phyloP scores from a whole-genome alignment of 1,140 invertebrate genomes.

The Wiebesia pumilae region DNA sequence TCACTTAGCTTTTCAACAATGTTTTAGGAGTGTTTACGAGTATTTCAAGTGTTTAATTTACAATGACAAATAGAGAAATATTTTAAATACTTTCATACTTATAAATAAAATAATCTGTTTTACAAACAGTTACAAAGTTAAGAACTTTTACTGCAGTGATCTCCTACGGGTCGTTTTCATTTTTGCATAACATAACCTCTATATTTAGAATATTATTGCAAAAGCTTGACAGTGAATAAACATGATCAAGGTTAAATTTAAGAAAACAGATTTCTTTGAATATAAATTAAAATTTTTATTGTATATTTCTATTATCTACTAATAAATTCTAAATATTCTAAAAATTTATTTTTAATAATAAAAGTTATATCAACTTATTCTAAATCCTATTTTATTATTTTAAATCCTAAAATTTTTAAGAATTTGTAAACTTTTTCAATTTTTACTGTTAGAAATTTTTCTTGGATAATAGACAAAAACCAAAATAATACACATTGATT shows the following conservation, averaged over 20 bases:
- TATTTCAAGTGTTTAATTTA: conserved; percentile 12
- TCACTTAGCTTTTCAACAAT: background rate
- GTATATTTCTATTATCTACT: background rate
- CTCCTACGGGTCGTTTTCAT: conserved; percentile 27
- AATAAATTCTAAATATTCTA: background rate
- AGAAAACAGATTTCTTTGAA: background rate
- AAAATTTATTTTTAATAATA: background rate
- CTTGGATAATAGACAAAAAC: too few species aligned
- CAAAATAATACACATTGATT: too few species aligned
- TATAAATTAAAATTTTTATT: background rate
- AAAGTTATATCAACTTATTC: too few species aligned
- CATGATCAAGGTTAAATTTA: conserved; percentile 28
- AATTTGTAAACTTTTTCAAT: too few species aligned
- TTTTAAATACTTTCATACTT: conserved; percentile 42
- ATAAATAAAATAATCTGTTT: background rate
- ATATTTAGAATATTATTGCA: conserved; percentile 35
- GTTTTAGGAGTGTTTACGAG: background rate
- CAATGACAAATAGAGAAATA: conserved; percentile 22
- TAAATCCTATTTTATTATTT: too few species aligned
- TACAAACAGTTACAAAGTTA: background rate
- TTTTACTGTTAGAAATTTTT: too few species aligned
- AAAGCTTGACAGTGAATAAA: conserved; percentile 24
- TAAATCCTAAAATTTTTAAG: too few species aligned
- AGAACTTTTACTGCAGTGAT: background rate
- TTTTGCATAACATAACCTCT: conserved; percentile 46